Evolutionary conservation across 2,113 vertebrate genomes (phyloP), one percentile per base, ranked within the genome.

Genomic region (Anseranas semipalmata): DNA sequence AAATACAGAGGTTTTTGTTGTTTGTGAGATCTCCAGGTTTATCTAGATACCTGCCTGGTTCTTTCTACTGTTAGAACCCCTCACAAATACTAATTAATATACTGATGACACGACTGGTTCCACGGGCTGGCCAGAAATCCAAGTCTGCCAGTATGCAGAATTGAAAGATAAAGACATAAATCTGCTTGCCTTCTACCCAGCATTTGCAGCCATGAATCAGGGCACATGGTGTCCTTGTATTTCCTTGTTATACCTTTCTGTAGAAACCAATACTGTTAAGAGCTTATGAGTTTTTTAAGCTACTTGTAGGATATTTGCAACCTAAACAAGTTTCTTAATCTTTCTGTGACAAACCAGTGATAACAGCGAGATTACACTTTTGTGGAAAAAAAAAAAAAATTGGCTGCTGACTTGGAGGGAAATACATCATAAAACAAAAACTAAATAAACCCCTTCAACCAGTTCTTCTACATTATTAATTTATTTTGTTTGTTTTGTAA

Each of bases 401-500:
- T 70, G 30, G 33, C 73, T 84, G 16, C 33, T 93, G 65, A 84
- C 35, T 75, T 88, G 35, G 9, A 89, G 35, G 30, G 39, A 63
- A 39, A 52, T 80, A 50, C 24, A n/a, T 90, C 18, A 37, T 82
- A 37, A 91, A 68, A 89, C 28, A 20, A 90, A 71, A 94, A 84
- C 55, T 85, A 37, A 65, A 28, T 80, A 70, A 90, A 72, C 27
- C 20, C 28, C 35, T 84, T 83, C 45, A 92, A 71, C 76, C 35
- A 59, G 65, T 77, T 94, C 48, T 93, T 80, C 82, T 87, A 45
- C 53, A 30, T 94, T 84, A 66, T 53, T 89, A 6, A 48, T 71
- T 92, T 84, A 77, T 78, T 85, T 85, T 67, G 12, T 91, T 94
- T 93, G 67, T 80, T 95, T 93, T 90, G 30, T 88, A 25, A 90